Conservation (phyloP, 2,797 vertebrate species). For the Lerista edwardsae region DNA sequence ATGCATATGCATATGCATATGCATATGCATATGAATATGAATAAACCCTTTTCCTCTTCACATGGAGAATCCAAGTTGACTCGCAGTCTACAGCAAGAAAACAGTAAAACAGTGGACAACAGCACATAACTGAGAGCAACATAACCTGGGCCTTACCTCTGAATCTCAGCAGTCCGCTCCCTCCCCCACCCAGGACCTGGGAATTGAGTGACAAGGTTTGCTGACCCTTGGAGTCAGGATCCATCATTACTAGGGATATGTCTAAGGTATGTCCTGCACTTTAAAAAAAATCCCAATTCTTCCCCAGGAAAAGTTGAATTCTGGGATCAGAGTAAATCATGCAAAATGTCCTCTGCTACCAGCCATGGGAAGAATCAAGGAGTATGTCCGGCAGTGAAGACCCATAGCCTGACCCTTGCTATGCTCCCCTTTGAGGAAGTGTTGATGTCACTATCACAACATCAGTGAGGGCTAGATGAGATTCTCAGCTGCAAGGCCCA, state of each 20-base stretch:
- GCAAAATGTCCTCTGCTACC: background rate
- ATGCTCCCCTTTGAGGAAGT: background rate
- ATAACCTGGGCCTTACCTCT: background rate
- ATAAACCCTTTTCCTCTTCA: too few species aligned
- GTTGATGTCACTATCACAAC: background rate
- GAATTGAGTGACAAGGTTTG: background rate
- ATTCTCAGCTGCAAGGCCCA: too few species aligned
- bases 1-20: too few species aligned
- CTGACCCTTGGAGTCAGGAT: too few species aligned
- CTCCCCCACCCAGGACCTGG: too few species aligned
- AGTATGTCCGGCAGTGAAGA: background rate
- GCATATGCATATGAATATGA: too few species aligned
- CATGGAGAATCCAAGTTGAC: too few species aligned
- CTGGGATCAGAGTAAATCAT: background rate
- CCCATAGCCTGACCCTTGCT: too few species aligned
- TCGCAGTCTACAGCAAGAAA: background rate
- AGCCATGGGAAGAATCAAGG: too few species aligned
- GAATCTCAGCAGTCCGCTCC: background rate
- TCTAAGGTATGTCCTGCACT: background rate
- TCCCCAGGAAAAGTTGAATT: background rate
- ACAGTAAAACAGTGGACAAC: background rate
- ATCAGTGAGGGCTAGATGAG: background rate
- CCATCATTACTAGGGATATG: background rate
- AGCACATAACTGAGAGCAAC: too few species aligned
- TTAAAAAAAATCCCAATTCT: background rate